These are phyloP conservation scores for Loriculus beryllinus DNA, from an alignment of 2,797 vertebrate genomes.

Conservation along the genomic window DNA sequence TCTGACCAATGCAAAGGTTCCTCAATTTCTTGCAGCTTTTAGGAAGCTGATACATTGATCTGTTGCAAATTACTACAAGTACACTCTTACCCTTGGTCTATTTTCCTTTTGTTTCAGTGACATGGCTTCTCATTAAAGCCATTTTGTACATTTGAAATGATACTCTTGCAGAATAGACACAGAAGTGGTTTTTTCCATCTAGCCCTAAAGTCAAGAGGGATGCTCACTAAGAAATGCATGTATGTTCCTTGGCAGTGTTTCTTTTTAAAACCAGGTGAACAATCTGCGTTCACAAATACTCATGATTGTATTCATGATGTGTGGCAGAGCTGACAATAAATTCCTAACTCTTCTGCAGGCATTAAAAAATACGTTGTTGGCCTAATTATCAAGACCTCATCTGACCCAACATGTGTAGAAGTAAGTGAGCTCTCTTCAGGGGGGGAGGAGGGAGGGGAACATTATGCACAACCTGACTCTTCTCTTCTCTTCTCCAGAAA, in stretches of 20 bases:
- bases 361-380: conserved; percentile 98
- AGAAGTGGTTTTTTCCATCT: neutral
- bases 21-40: neutral
- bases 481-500: conserved; percentile 77
- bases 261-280: neutral
- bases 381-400: conserved; percentile 97
- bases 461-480: neutral
- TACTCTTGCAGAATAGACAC: neutral
- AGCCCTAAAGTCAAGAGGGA: neutral
- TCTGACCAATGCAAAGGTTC: neutral
- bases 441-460: neutral
- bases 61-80: neutral
- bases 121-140: neutral
- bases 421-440: conserved; percentile 74
- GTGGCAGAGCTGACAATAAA: neutral
- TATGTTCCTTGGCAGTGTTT: neutral
- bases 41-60: neutral
- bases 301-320: neutral
- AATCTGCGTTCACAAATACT: neutral
- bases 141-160: neutral
- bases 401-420: conserved; percentile 91
- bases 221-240: neutral
- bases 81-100: neutral
- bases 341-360: conserved; percentile 76
- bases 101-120: neutral